phyloP scores from a whole-genome alignment of 2,113 vertebrate species.

The Ochotona princeps region DNA sequence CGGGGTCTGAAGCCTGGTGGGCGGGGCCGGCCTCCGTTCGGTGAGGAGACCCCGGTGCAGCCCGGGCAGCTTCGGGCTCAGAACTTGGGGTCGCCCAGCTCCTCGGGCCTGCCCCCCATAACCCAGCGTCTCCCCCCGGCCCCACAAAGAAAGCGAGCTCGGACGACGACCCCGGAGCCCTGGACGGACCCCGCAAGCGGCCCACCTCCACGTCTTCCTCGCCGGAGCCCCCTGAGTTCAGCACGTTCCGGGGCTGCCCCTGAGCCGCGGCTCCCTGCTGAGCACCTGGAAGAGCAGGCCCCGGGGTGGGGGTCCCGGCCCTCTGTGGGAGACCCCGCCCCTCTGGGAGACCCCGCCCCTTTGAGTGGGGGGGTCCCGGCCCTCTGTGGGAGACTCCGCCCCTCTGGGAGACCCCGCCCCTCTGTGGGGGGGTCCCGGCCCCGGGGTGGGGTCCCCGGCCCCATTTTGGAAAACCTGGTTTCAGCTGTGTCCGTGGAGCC shows the following conservation, averaged over 20 bases:
- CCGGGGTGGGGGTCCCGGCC: too few relatives aligned
- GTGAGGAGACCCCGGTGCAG: too few relatives aligned
- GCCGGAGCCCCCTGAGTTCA: slow-evolving; percentile 70
- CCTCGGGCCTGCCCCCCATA: background rate
- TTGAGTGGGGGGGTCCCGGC: too few relatives aligned
- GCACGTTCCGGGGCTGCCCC: slow-evolving; percentile 73
- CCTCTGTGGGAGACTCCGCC: too few relatives aligned
- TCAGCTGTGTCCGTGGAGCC: too few relatives aligned
- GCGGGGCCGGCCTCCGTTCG: background rate
- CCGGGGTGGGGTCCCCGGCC: too few relatives aligned
- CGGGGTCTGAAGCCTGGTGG: background rate
- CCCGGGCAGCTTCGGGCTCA: background rate
- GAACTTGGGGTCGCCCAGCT: background rate
- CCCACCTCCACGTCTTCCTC: slow-evolving; percentile 66
- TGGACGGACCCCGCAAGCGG: slow-evolving; percentile 54
- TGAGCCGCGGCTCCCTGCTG: slow-evolving; percentile 49
- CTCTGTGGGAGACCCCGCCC: too few relatives aligned
- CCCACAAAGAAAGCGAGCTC: slow-evolving; percentile 63
- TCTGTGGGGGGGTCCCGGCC: too few relatives aligned
- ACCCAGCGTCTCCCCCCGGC: background rate
- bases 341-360: too few relatives aligned
- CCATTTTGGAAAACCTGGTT: too few relatives aligned
- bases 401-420: too few relatives aligned
- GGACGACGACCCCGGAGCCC: background rate
- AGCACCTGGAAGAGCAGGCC: too few relatives aligned